Conservation (phyloP, 2,797 vertebrate genomes). For the Ataeniobius toweri region DNA sequence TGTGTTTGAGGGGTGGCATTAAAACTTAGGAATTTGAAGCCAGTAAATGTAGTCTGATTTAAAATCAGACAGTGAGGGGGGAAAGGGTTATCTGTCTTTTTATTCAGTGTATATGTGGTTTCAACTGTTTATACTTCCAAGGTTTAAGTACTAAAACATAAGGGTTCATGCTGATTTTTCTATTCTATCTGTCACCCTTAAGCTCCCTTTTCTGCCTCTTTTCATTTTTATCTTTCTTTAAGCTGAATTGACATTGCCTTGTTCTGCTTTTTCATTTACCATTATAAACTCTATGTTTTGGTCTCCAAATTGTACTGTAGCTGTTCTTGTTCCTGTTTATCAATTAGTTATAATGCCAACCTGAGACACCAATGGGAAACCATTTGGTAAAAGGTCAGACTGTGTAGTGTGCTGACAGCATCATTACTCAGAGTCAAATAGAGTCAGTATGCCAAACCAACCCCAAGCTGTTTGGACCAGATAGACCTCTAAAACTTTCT, state of each 20-base stretch:
- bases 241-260: neutral
- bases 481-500: conserved; percentile 56
- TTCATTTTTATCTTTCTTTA: neutral
- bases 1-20: neutral
- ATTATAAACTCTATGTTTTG: conserved; percentile 41
- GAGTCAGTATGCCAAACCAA: conserved; percentile 61
- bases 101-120: neutral
- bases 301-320: conserved; percentile 21
- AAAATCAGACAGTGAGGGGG: too few relatives aligned
- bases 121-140: neutral
- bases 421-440: conserved; percentile 75
- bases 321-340: conserved; percentile 43
- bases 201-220: conserved; percentile 6
- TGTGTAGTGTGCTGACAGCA: conserved; percentile 70
- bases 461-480: conserved; percentile 68
- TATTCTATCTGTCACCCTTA: conserved; percentile 8
- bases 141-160: conserved; percentile 11
- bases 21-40: neutral
- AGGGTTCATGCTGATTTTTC: conserved; percentile 20
- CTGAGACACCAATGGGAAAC: conserved; percentile 46
- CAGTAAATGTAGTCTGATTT: too few relatives aligned
- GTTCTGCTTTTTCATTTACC: conserved; percentile 24
- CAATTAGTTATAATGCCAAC: conserved; percentile 68
- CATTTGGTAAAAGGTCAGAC: conserved; percentile 76
- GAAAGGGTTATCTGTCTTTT: neutral